Evolutionary conservation across 2,113 vertebrate genomes (phyloP), one percentile per base, ranked within the genome.

Genomic region (Spea multiplicata): DNA sequence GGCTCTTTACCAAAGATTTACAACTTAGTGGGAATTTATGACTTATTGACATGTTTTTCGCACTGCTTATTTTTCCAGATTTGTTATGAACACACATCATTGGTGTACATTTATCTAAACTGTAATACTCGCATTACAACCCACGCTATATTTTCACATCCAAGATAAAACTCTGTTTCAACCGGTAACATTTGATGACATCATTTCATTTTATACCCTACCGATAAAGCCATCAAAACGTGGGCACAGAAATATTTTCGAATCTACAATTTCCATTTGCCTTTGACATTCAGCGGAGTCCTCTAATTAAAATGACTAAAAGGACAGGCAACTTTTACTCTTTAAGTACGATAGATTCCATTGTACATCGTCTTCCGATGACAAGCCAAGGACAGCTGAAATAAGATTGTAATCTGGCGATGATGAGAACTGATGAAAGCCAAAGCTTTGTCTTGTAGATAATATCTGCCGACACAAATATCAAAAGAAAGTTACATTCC

Each of bases 251-350:
- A 59, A 59, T 12, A 59, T 59, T 59, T 13, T 59, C 8, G 6
- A 12, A 59, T 70, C 50, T 45, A 64, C 44, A 67, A 68, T 44
- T 73, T 5, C 47, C 59, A 83, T 30, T 59, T 78, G 8, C 53
- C 4, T 80, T 83, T 87, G 81, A 79, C 73, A 73, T 82, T 90
- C 84, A 84, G 84, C 73, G 83, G 61, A 82, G 85, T 81, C 83
- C 88, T 88, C 89, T 88, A 89, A 91, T 89, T 86, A 89, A 89
- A 85, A 87, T 89, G 91, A 87, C 87, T 82, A 84, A 79, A 87
- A 90, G 87, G 83, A 85, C 85, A 83, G 87, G 88, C 90, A 90
- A 90, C 81, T 89, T 90, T 30, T 8, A 4, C 52, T 13, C 17
- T 55, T 68, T 44, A 16, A 48, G 30, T 48, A 3, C 47, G 10